These are phyloP conservation scores for Corythornis madagascariensis DNA, from an alignment of 2,113 vertebrate species.

Conservation along the genomic window DNA sequence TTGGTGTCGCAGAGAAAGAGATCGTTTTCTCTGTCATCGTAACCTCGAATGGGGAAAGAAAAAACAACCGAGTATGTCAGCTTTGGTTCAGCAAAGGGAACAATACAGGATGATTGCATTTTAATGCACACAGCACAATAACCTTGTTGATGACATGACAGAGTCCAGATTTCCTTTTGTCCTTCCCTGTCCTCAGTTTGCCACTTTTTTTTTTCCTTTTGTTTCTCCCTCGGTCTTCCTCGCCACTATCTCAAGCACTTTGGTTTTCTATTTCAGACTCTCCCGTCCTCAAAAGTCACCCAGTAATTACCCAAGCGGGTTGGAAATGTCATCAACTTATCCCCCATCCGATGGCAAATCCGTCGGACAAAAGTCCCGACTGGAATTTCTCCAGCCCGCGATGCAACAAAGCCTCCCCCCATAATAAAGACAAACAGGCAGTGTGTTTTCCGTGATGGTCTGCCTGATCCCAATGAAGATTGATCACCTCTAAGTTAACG, in stretches of 20 bases:
- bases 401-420: constrained; percentile 70
- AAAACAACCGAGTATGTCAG: constrained; percentile 32
- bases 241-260: neutral
- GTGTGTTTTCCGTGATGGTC: constrained; percentile 70
- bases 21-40: constrained; percentile 97
- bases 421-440: constrained; percentile 79
- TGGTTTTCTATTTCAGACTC: neutral
- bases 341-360: neutral
- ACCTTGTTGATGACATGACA: neutral
- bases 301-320: neutral
- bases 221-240: neutral
- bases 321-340: neutral
- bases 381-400: constrained; percentile 70
- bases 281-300: constrained; percentile 6
- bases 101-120: neutral
- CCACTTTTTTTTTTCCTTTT: constrained; percentile 25
- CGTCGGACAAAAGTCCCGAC: constrained; percentile 35
- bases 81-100: constrained; percentile 27
- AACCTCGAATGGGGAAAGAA: constrained; percentile 83
- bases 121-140: neutral
- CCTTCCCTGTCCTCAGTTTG: constrained; percentile 23
- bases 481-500: constrained; percentile 72
- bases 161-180: constrained; percentile 33
- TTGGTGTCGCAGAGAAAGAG: constrained; percentile 98
- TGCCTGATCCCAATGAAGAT: constrained; percentile 73